These are phyloP conservation scores for Nothobranchius furzeri DNA, from an alignment of 2,113 vertebrate species.

Conservation along the genomic window DNA sequence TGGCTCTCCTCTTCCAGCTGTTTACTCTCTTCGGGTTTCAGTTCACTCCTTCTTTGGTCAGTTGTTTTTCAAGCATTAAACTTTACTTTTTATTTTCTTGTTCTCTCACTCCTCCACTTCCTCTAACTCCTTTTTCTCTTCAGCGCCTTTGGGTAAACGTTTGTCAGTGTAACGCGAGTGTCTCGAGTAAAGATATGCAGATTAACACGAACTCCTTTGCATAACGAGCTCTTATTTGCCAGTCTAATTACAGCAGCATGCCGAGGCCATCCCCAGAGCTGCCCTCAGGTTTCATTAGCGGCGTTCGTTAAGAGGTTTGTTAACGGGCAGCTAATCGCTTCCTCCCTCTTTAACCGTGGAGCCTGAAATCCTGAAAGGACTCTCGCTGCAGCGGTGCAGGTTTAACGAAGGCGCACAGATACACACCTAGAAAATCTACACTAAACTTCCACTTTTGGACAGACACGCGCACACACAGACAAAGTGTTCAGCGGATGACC, in stretches of 20 bases:
- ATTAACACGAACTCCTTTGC: conserved; percentile 66
- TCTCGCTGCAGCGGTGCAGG: conserved; percentile 32
- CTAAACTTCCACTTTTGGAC: conserved; percentile 3
- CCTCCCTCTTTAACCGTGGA: conserved; percentile 57
- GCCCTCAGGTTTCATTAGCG: conserved; percentile 73
- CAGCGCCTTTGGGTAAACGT: conserved; percentile 61
- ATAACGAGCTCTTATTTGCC: conserved; percentile 74
- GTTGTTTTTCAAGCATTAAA: background rate
- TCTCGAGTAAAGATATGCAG: conserved; percentile 74
- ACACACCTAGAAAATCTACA: conserved; percentile 10
- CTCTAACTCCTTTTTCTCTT: conserved; percentile 28
- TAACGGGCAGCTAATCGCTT: conserved; percentile 71
- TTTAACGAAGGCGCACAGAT: conserved; percentile 34
- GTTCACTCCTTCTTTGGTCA: conserved; percentile 1
- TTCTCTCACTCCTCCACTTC: background rate
- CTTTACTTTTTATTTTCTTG: background rate
- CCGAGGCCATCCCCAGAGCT: conserved; percentile 59
- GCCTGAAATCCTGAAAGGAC: conserved; percentile 54
- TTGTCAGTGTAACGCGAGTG: conserved; percentile 51
- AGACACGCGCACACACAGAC: background rate
- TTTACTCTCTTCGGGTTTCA: background rate
- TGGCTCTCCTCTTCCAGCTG: background rate
- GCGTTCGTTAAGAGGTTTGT: conserved; percentile 71
- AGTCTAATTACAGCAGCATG: conserved; percentile 65
- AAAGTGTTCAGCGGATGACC: background rate